Evolutionary conservation across 2,113 vertebrate species (phyloP), one percentile per base, ranked within the genome.

Genomic region (Diphyllodes magnificus): DNA sequence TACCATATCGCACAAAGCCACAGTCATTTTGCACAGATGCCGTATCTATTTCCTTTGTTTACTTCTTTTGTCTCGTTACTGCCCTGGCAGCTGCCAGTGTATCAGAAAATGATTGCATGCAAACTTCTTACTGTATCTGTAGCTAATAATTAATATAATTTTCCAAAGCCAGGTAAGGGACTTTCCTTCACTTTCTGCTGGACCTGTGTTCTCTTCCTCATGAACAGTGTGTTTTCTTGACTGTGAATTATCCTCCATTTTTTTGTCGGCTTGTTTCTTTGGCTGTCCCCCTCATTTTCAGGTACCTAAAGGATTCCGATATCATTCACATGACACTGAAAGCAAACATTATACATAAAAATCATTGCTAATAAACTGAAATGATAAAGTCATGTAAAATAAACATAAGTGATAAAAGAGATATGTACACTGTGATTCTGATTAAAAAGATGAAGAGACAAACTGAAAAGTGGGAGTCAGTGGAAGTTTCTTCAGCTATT

Each of bases 1-100:
- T 42, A 3, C 22, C 2, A 0, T 7, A 15, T 27, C 28, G 5
- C 35, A 59, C 37, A 40, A 10, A 73, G 28, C 33, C 3, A 0
- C 14, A 37, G 19, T 10, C 45, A 16, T 65, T 81, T 31, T 81
- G 35, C 35, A 54, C n/a, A 59, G 30, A 15, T 33, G 18, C 31
- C 42, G 14, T 14, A 69, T 33, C 18, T 15, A 12, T 81, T 80
- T 65, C 33, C 23, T 89, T 66, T 84, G 19, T 77, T 86, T 76
- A 11, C 44, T 82, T 68, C 4, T 72, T 44, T 86, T 57, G 25
- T 57, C 37, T 59, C 13, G 56, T 69, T 75, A 68, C 18, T 87
- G 35, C 51, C 24, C 3, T 44, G 59, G 19, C 47, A 78, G 47
- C 39, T 91, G 42, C 42, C 49, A 56, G 19, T 65, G 3, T 53